Evolutionary conservation across 2,113 vertebrate species (phyloP).

Genomic region (Loxodonta africana): DNA sequence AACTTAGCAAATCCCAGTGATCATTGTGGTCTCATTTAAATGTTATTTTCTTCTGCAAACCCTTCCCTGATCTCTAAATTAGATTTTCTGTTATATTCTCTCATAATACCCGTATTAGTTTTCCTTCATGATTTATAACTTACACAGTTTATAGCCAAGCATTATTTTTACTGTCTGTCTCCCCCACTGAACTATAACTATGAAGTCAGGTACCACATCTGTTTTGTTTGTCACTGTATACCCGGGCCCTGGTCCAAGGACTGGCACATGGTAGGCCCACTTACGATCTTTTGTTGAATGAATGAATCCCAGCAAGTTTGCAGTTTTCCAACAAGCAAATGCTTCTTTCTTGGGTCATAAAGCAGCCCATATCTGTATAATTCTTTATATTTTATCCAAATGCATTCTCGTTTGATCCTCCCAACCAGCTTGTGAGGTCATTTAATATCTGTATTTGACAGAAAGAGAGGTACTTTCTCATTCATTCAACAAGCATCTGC

Average conservation of each 20-base stretch:
- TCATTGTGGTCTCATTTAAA: slow-evolving; percentile 39
- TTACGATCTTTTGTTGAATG: slow-evolving; percentile 70
- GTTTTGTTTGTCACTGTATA: slow-evolving; percentile 36
- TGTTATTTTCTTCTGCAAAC: slow-evolving; percentile 56
- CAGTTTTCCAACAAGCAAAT: background rate
- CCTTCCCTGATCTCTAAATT: slow-evolving; percentile 53
- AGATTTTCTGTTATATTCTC: slow-evolving; percentile 57
- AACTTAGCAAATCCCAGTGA: slow-evolving; percentile 39
- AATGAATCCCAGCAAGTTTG: slow-evolving; percentile 68
- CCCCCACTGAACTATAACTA: slow-evolving; percentile 22
- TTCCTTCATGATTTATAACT: slow-evolving; percentile 18
- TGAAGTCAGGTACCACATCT: slow-evolving; percentile 46
- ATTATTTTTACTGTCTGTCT: slow-evolving; percentile 35
- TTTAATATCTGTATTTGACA: slow-evolving; percentile 62
- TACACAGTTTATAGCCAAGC: slow-evolving; percentile 15
- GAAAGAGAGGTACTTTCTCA: slow-evolving; percentile 47
- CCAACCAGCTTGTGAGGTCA: slow-evolving; percentile 70
- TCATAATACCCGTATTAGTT: slow-evolving; percentile 1
- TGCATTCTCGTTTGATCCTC: slow-evolving; percentile 62
- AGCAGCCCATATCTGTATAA: slow-evolving; percentile 15
- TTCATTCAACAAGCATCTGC: slow-evolving; percentile 70
- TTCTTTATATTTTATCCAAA: slow-evolving; percentile 65
- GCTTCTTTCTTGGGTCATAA: slow-evolving; percentile 24
- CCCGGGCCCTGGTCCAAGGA: background rate
- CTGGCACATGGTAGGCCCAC: background rate